These are phyloP conservation scores for Nymphalis polychloros DNA, from an alignment of 2,888 invertebrate species.

Conservation along the genomic window DNA sequence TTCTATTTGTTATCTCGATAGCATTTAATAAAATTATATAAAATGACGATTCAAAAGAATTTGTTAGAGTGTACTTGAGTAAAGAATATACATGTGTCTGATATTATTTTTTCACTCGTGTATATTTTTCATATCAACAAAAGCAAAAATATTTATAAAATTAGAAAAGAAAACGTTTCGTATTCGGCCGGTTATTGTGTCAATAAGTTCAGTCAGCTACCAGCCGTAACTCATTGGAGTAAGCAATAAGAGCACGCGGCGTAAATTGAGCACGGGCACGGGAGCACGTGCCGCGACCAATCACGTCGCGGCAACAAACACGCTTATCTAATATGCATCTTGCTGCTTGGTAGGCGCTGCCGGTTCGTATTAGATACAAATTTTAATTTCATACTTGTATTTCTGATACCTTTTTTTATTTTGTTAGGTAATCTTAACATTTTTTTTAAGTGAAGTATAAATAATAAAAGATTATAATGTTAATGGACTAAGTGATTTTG, in stretches of 20 bases:
- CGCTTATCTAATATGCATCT: slow-evolving; percentile 79
- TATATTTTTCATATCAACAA: not conserved
- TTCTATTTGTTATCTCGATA: too few relatives aligned
- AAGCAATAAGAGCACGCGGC: slow-evolving; percentile 38
- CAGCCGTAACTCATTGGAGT: slow-evolving; percentile 35
- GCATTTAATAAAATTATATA: too few relatives aligned
- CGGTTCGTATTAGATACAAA: slow-evolving; percentile 48
- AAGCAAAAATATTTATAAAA: not conserved
- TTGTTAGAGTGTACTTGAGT: too few relatives aligned
- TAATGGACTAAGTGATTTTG: too few relatives aligned
- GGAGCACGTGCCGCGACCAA: slow-evolving; percentile 50
- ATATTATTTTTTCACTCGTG: too few relatives aligned
- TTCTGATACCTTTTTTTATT: not conserved
- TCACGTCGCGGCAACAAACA: slow-evolving; percentile 76
- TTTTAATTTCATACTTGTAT: slow-evolving; percentile 1
- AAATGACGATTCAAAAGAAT: too few relatives aligned
- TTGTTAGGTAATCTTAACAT: not conserved
- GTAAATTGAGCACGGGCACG: slow-evolving; percentile 38
- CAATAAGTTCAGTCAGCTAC: slow-evolving; percentile 40
- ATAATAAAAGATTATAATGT: too few relatives aligned
- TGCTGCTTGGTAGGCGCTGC: slow-evolving; percentile 62
- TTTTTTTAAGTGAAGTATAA: too few relatives aligned
- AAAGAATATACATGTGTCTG: too few relatives aligned
- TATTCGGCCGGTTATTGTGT: slow-evolving; percentile 12
- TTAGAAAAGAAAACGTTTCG: not conserved